phyloP scores from a whole-genome alignment of 2,888 invertebrate genomes.

The Pollenia griseotomentosa region DNA sequence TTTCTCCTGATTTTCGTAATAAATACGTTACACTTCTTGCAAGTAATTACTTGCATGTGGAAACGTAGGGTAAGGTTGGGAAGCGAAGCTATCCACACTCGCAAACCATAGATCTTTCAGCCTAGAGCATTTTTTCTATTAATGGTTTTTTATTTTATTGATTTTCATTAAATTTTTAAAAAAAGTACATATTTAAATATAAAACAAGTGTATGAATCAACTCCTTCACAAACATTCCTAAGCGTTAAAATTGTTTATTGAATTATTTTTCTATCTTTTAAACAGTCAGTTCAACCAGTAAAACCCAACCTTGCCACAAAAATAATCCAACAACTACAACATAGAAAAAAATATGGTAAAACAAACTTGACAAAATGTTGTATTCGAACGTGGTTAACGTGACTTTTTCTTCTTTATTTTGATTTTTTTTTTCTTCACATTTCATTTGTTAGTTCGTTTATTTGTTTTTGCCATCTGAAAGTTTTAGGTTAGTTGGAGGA shows the following conservation, averaged over 20 bases:
- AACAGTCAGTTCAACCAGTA: slow-evolving; percentile 24
- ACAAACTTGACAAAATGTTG: slow-evolving; percentile 82
- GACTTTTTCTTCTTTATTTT: slow-evolving; percentile 77
- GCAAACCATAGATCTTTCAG: no score
- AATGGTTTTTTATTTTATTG: no score
- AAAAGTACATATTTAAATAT: no score
- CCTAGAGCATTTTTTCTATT: no score
- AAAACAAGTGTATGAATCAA: neutral
- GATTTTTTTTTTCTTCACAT: slow-evolving; percentile 45
- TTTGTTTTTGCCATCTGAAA: slow-evolving; percentile 38
- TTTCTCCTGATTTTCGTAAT: no score
- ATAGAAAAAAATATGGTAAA: slow-evolving; percentile 22
- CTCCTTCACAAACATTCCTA: slow-evolving; percentile 5
- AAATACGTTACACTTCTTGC: no score
- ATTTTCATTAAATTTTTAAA: no score
- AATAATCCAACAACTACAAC: slow-evolving; percentile 15
- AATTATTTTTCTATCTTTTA: slow-evolving; percentile 29
- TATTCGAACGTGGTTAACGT: slow-evolving; percentile 83
- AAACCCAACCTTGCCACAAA: slow-evolving; percentile 25
- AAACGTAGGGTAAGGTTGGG: accelerated
- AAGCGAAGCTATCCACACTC: no score
- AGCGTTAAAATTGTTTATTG: slow-evolving; percentile 28
- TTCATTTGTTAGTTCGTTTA: slow-evolving; percentile 17
- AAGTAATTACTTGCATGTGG: no score
- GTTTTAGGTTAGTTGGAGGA: slow-evolving; percentile 53